Percentiles rank a stretch among this genome's conserved stretches.
Conservation (phyloP, 1,140 invertebrate species). For the Papilio polyxenes region DNA sequence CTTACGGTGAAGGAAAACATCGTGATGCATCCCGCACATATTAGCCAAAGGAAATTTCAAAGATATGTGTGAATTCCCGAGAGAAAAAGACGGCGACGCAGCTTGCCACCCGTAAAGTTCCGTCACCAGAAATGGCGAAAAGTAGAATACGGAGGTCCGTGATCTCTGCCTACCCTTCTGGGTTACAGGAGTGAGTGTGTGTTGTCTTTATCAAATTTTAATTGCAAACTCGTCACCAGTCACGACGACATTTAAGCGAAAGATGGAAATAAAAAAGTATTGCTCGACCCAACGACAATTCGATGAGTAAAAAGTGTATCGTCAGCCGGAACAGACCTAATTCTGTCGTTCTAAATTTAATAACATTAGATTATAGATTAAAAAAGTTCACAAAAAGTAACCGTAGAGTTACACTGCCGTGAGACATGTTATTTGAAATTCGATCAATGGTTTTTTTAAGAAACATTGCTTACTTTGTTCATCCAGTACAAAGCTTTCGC, state of each 20-base stretch:
- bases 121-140: no score
- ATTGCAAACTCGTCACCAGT: neutral
- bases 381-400: neutral
- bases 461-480: no score
- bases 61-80: no score
- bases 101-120: no score
- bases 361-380: slow-evolving; percentile 24
- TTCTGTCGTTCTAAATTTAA: neutral
- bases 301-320: neutral
- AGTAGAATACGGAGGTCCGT: no score
- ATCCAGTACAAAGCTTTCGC: no score
- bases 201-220: neutral
- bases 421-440: no score
- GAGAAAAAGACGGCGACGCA: no score
- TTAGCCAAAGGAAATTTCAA: no score
- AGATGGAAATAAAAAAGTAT: neutral
- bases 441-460: neutral
- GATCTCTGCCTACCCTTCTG: no score
- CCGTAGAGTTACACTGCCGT: neutral
- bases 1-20: no score
- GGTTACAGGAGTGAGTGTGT: neutral
- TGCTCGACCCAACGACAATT: neutral
- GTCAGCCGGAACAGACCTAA: neutral
- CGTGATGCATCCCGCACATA: no score
- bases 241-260: neutral